These are phyloP conservation scores for Podabrus alpinus DNA, from an alignment of 2,888 invertebrate genomes.

Conservation along the genomic window DNA sequence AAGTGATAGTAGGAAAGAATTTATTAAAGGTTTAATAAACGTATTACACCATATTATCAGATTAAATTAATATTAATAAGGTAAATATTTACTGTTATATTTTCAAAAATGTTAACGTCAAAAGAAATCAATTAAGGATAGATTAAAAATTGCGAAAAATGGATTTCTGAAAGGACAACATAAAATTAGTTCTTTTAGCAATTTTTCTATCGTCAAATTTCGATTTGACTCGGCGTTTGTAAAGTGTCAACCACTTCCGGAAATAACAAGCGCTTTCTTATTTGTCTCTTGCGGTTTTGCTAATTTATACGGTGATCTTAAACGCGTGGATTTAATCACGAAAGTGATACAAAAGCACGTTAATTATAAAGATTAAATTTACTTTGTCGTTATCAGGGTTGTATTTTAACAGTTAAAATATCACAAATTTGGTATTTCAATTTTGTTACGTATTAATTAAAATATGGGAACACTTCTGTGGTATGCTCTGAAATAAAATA, in stretches of 20 bases:
- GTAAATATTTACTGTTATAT: background rate
- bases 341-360: constrained; percentile 9
- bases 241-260: constrained; percentile 21
- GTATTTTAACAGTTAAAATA: background rate
- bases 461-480: background rate
- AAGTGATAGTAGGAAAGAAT: too few relatives aligned
- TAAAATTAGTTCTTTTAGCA: constrained; percentile 18
- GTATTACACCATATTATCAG: background rate
- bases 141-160: background rate
- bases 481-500: background rate
- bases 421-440: background rate
- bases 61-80: background rate
- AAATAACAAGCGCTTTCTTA: constrained; percentile 24
- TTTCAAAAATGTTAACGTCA: background rate
- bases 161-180: background rate
- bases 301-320: constrained; percentile 19
- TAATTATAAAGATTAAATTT: constrained; percentile 11
- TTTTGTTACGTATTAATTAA: background rate
- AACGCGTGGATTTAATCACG: constrained; percentile 13
- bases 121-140: background rate
- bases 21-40: background rate
- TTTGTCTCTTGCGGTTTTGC: constrained; percentile 23
- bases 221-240: constrained; percentile 20
- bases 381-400: background rate
- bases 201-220: constrained; percentile 15